Base-by-base conservation (phyloP, 2,888 invertebrate species). In the Orthonevra nobilis region DNA sequence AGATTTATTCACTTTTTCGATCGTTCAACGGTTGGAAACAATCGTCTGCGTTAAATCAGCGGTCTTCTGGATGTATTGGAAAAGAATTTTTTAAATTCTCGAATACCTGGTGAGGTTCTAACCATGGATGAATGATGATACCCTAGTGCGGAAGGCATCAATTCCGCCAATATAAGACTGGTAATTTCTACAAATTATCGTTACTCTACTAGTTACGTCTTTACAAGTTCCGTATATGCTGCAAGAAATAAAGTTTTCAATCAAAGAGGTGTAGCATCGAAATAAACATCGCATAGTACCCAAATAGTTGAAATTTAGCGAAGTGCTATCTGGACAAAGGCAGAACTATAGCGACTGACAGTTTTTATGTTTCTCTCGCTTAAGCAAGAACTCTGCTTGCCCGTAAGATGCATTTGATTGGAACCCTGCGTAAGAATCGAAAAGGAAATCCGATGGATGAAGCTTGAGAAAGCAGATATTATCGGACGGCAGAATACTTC, bases 371-470 rank as follows among this genome's bases (percentile, higher is more conserved):
- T 9, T 34, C 34, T n/a, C 2, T 7, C 5, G 34, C 2, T 2
- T 34, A n/a, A 34, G 9, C 5, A 34, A 34, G n/a, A n/a, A n/a
- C n/a, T n/a, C n/a, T n/a, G n/a, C n/a, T n/a, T n/a, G n/a, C n/a
- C n/a, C n/a, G n/a, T n/a, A n/a, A n/a, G n/a, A n/a, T n/a, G n/a
- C n/a, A n/a, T n/a, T n/a, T n/a, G n/a, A n/a, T n/a, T n/a, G 34
- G 34, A 10, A 34, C 34, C n/a, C 34, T 34, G 9, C 2, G 34
- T 3, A 34, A 2, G 3, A 34, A 34, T 34, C 34, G 2, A 1
- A 34, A 34, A 34, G 34, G 34, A 9, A 34, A 34, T 34, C 10
- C 34, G n/a, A n/a, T n/a, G n/a, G n/a, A n/a, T n/a, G n/a, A n/a
- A n/a, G n/a, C n/a, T n/a, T n/a, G n/a, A n/a, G 1, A 34, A 34